Conservation (phyloP, 2,888 invertebrate species). For the Coecobrya sp. region DNA sequence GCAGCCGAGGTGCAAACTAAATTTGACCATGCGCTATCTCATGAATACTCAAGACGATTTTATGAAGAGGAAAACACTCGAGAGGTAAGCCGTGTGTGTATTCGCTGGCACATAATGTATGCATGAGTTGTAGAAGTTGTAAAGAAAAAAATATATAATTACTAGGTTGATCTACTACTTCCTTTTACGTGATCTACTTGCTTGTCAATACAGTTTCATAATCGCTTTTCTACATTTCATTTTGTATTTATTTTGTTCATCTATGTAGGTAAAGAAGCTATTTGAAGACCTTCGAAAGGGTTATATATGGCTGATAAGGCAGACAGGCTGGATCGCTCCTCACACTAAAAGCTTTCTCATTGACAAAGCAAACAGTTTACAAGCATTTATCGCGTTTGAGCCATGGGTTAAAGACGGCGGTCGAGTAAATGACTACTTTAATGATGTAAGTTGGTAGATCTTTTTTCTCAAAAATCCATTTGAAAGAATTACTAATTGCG, state of each 20-base stretch:
- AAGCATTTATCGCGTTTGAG: constrained; percentile 72
- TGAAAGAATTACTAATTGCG: constrained; percentile 48
- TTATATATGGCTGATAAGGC: constrained; percentile 78
- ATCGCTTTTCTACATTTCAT: constrained; percentile 2
- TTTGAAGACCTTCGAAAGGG: constrained; percentile 80
- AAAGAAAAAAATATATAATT: not conserved
- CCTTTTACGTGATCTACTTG: constrained; percentile 54
- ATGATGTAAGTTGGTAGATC: constrained; percentile 61
- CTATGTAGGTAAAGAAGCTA: constrained; percentile 66
- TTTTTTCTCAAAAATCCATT: constrained; percentile 39
- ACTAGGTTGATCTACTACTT: not conserved
- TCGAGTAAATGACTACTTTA: constrained; percentile 74
- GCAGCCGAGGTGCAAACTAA: constrained; percentile 76
- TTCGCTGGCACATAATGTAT: not conserved
- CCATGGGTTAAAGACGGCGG: constrained; percentile 68
- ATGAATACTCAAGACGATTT: constrained; percentile 73
- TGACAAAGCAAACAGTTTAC: constrained; percentile 78
- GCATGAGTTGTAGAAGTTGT: not conserved
- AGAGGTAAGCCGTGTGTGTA: constrained; percentile 45
- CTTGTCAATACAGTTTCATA: constrained; percentile 30
- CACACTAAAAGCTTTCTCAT: constrained; percentile 76
- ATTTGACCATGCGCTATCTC: constrained; percentile 75
- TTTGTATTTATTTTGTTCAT: not conserved
- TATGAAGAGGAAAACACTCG: constrained; percentile 74
- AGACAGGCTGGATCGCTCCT: constrained; percentile 70